These are phyloP conservation scores for Channa maculata DNA, from an alignment of 2,113 vertebrate species.

Conservation along the genomic window DNA sequence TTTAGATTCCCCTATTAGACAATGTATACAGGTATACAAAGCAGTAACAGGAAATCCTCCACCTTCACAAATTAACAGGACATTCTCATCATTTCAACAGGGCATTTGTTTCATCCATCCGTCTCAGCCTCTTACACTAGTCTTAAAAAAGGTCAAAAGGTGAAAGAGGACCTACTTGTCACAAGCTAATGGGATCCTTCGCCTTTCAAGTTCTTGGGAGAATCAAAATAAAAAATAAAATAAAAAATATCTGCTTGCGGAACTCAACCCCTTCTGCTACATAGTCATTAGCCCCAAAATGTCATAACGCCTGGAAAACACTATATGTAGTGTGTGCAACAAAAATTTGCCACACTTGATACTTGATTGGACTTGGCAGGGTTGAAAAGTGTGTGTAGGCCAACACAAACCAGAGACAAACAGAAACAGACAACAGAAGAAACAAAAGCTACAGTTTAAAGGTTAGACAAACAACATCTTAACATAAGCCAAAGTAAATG, in stretches of 20 bases:
- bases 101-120: neutral
- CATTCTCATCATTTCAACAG: conserved; percentile 10
- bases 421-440: conserved; percentile 1
- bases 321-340: no score
- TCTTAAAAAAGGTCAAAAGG: conserved; percentile 13
- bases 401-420: neutral
- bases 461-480: conserved; percentile 39
- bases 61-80: conserved; percentile 40
- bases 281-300: neutral
- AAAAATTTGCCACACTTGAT: neutral
- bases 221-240: conserved; percentile 1
- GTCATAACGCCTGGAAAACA: no score
- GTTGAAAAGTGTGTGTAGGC: neutral
- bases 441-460: conserved; percentile 45
- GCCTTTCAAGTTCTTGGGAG: neutral
- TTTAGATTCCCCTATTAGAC: neutral
- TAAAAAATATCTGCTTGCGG: conserved; percentile 1
- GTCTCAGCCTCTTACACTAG: conserved; percentile 5
- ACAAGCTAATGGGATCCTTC: neutral
- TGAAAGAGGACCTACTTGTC: neutral
- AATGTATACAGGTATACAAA: neutral
- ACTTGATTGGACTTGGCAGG: neutral
- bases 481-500: conserved; percentile 27
- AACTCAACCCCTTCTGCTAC: neutral
- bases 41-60: conserved; percentile 14